phyloP scores from a whole-genome alignment of 2,888 invertebrate genomes.

The Rhopalosiphum nymphaeae region DNA sequence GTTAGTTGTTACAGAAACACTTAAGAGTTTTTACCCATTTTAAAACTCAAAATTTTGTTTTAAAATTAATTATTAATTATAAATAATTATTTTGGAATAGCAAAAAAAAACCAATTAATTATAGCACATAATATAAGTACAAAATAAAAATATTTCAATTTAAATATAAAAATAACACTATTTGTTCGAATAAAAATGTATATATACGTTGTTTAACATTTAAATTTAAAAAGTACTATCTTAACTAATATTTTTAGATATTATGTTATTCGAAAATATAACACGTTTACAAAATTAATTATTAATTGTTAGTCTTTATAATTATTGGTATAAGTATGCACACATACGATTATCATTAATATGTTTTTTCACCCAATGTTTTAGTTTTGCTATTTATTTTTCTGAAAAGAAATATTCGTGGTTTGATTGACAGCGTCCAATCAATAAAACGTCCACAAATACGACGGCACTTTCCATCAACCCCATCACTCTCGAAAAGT shows the following conservation, averaged over 20 bases:
- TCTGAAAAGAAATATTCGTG: constrained; percentile 11
- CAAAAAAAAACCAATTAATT: not conserved
- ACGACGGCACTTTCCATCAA: constrained; percentile 43
- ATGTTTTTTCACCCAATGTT: not conserved
- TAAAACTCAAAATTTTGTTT: not conserved
- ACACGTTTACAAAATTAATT: not conserved
- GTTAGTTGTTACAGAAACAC: not conserved
- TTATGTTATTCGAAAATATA: not conserved
- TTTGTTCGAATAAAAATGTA: not conserved
- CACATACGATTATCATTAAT: not conserved
- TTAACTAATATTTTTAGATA: not conserved
- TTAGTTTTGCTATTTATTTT: not conserved
- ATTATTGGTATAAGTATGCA: not conserved
- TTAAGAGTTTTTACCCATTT: not conserved
- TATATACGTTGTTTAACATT: no score
- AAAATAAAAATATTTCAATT: not conserved
- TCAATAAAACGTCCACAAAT: constrained; percentile 56
- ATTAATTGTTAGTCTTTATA: not conserved
- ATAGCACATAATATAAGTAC: not conserved
- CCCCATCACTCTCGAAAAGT: constrained; percentile 49
- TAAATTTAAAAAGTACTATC: accelerated
- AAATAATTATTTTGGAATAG: not conserved
- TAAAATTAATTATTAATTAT: not conserved
- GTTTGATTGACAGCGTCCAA: constrained; percentile 55
- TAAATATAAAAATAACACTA: not conserved